These are phyloP conservation scores for Thumatha senex DNA, from an alignment of 2,888 invertebrate species.

Conservation along the genomic window DNA sequence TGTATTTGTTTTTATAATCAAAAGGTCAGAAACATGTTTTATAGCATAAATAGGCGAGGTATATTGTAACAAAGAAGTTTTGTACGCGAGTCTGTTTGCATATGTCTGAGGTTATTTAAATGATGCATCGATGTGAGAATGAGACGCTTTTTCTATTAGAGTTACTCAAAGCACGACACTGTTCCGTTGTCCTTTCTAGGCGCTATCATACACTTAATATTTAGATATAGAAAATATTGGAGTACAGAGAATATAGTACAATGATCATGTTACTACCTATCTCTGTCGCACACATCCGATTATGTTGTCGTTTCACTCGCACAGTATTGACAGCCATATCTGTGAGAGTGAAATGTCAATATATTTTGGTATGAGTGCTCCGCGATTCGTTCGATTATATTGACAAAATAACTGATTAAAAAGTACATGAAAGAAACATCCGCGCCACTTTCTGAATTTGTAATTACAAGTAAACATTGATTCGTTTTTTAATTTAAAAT, in stretches of 20 bases:
- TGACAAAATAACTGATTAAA: constrained; percentile 17
- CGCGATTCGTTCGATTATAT: constrained; percentile 13
- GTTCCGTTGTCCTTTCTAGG: constrained; percentile 52
- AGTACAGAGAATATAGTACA: no score
- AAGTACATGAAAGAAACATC: constrained; percentile 14
- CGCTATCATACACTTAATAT: constrained; percentile 22
- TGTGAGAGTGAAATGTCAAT: no score
- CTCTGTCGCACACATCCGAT: no score
- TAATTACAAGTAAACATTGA: no score
- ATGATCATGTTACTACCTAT: no score
- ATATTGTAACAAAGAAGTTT: constrained; percentile 45
- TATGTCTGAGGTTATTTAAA: constrained; percentile 54
- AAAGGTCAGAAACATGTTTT: constrained; percentile 57
- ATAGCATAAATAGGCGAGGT: constrained; percentile 40
- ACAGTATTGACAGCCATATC: no score
- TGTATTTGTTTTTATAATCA: constrained; percentile 19
- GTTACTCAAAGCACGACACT: constrained; percentile 50
- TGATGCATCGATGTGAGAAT: constrained; percentile 66
- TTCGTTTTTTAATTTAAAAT: constrained; percentile 14
- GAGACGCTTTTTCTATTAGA: constrained; percentile 71
- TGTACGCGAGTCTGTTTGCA: constrained; percentile 52
- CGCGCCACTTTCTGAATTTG: constrained; percentile 11
- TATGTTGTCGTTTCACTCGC: no score
- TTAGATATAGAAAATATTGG: no score
- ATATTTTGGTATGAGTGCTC: no score